These are phyloP conservation scores for Salvator merianae DNA, from an alignment of 2,113 vertebrate genomes.

Conservation along the genomic window DNA sequence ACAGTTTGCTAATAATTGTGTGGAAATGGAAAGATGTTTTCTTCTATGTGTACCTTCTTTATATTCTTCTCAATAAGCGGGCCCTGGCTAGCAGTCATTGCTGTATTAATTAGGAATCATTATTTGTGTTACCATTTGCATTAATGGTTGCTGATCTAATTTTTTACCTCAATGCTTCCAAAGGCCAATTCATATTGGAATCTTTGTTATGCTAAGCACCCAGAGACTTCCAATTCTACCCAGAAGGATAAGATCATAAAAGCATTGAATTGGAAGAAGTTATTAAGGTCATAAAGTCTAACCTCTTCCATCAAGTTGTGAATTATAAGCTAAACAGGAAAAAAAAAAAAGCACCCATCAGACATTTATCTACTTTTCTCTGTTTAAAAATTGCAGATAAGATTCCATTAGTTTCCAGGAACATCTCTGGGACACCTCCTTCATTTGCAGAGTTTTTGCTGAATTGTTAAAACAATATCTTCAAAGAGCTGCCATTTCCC, in stretches of 20 bases:
- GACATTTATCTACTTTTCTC: not conserved
- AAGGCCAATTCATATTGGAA: not conserved
- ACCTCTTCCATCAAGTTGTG: not conserved
- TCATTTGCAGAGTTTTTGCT: no score
- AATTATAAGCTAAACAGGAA: no score
- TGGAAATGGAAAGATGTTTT: not conserved
- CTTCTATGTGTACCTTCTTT: not conserved
- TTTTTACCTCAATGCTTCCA: not conserved
- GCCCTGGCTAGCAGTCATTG: not conserved
- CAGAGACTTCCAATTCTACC: not conserved
- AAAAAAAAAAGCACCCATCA: not conserved
- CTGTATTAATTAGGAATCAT: slow-evolving; percentile 1
- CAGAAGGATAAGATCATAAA: not conserved
- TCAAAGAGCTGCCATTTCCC: no score
- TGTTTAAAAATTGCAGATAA: not conserved
- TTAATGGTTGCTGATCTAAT: slow-evolving; percentile 11
- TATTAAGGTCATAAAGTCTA: not conserved
- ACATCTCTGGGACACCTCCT: no score
- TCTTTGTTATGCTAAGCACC: slow-evolving; percentile 2
- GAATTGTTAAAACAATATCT: no score
- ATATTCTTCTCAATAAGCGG: slow-evolving; percentile 1
- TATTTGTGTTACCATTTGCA: not conserved
- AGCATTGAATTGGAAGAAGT: not conserved
- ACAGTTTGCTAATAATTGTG: not conserved
- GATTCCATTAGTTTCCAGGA: not conserved